A percentile compares a stretch with the other conserved stretches of the same genome.
phyloP scores from a whole-genome alignment of 2,888 invertebrate species.

The Timema podura region DNA sequence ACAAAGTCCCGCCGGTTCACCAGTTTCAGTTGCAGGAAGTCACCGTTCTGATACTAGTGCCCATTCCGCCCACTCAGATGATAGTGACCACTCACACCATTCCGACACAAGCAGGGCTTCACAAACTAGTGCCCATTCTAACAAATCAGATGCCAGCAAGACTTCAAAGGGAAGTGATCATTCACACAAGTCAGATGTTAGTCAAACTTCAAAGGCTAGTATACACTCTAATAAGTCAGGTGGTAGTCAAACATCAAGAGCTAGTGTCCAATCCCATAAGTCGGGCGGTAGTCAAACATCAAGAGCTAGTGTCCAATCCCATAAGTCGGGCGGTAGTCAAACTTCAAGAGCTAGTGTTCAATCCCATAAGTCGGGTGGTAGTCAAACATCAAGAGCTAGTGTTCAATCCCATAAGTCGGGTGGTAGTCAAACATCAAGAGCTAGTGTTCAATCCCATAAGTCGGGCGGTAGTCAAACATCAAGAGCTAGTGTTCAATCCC shows the following conservation, averaged over 20 bases:
- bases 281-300: too few species aligned
- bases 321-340: neutral
- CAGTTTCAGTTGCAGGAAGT: neutral
- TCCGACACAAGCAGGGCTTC: too few species aligned
- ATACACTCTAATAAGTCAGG: too few species aligned
- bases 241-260: too few species aligned
- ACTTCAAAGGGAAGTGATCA: neutral
- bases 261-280: too few species aligned
- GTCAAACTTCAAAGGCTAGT: too few species aligned
- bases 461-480: too few species aligned
- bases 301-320: neutral
- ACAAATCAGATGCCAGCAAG: neutral
- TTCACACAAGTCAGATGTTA: conserved; percentile 4
- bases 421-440: conserved; percentile 16
- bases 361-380: too few species aligned
- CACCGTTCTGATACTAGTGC: conserved; percentile 13
- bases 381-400: conserved; percentile 9
- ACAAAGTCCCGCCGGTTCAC: conserved; percentile 35
- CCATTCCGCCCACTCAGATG: conserved; percentile 11
- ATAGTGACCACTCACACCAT: neutral
- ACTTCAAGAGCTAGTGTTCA: too few species aligned
- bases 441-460: conserved; percentile 18
- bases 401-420: conserved; percentile 11
- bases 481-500: conserved; percentile 14
- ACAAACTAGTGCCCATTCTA: neutral